Percentiles rank a stretch among this genome's conserved stretches.
These are phyloP conservation scores for Crossaster papposus DNA, from an alignment of 53 echinoderm and acorn worm genomes.

Conservation along the genomic window DNA sequence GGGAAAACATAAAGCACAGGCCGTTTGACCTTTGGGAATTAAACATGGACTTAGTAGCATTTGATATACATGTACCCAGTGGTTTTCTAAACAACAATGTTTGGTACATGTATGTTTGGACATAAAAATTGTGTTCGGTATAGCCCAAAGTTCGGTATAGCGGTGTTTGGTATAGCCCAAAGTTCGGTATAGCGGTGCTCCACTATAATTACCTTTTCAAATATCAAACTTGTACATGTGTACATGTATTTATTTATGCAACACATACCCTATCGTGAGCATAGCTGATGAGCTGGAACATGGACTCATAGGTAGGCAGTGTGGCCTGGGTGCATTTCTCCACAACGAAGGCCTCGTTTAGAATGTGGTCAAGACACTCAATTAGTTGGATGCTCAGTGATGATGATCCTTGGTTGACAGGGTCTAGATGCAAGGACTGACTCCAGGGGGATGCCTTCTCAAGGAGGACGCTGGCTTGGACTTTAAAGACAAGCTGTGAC, in stretches of 20 bases:
- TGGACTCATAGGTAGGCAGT: conserved; percentile 72
- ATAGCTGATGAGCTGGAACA: conserved; percentile 71
- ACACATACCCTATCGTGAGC: conserved; percentile 77
- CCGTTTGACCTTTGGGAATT: no score
- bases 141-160: no score
- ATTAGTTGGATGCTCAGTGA: conserved; percentile 61
- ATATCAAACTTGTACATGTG: no score
- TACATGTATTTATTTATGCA: not conserved
- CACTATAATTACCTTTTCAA: no score
- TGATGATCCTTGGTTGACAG: not conserved
- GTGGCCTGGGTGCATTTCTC: conserved; percentile 72
- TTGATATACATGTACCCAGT: no score
- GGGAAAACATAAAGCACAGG: no score
- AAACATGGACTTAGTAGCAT: no score
- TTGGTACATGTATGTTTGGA: no score
- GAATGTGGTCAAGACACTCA: conserved; percentile 73
- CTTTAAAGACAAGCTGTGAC: conserved; percentile 78
- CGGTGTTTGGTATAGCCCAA: no score
- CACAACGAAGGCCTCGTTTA: conserved; percentile 73
- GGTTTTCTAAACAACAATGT: no score
- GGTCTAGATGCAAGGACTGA: conserved; percentile 15
- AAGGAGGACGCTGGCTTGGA: conserved; percentile 69
- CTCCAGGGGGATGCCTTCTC: conserved; percentile 73
- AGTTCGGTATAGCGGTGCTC: no score
- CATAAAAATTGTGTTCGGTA: no score